Evolutionary conservation across 2,797 vertebrate genomes (phyloP).

Genomic region (Aeoliscus strigatus): DNA sequence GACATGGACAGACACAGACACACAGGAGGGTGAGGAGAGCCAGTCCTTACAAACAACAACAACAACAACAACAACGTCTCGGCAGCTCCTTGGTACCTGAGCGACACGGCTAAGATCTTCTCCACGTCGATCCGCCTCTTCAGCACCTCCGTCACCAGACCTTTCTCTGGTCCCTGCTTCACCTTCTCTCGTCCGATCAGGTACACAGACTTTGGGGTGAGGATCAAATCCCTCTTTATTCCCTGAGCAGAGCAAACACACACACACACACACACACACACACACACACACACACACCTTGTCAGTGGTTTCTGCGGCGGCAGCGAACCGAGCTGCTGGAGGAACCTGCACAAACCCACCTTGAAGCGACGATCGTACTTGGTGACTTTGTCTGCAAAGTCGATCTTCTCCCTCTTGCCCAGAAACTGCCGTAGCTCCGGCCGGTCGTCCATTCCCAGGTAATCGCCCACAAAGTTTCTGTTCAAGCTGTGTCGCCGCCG

Average conservation of each 20-base stretch:
- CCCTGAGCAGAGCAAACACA: slow-evolving; percentile 68
- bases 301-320: too few relatives aligned
- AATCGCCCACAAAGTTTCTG: slow-evolving; percentile 96
- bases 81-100: slow-evolving; percentile 79
- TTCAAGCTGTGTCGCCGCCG: slow-evolving; percentile 94
- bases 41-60: too few relatives aligned
- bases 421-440: slow-evolving; percentile 93
- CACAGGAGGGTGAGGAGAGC: too few relatives aligned
- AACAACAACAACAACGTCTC: too few relatives aligned
- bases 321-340: too few relatives aligned
- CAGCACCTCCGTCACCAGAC: slow-evolving; percentile 89
- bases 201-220: slow-evolving; percentile 91
- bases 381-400: slow-evolving; percentile 92
- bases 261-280: not conserved
- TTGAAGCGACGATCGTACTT: slow-evolving; percentile 96
- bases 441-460: slow-evolving; percentile 93
- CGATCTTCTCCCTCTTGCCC: slow-evolving; percentile 93
- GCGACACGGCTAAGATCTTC: slow-evolving; percentile 85
- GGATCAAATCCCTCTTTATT: slow-evolving; percentile 91
- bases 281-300: slow-evolving; percentile 1
- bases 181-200: slow-evolving; percentile 94
- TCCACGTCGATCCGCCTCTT: slow-evolving; percentile 91
- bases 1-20: slow-evolving; percentile 33
- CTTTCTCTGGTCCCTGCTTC: slow-evolving; percentile 93
- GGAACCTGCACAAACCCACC: slow-evolving; percentile 71